Evolutionary conservation across 2,113 vertebrate species (phyloP), one percentile per base, ranked within the genome.

Genomic region (Tetraodon nigroviridis): DNA sequence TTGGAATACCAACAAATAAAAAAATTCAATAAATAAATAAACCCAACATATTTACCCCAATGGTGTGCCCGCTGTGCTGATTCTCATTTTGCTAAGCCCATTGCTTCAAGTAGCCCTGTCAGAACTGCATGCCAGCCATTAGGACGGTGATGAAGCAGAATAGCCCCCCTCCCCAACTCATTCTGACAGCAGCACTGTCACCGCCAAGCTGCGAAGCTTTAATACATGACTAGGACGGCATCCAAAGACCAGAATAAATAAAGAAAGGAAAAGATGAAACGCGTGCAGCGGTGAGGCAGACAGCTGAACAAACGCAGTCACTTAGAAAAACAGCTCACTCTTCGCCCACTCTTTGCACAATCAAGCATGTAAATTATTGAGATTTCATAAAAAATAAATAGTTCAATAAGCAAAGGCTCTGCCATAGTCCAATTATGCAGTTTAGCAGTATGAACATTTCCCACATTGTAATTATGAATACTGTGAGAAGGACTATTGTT

Each of bases 291-390:
- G 73, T 57, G 79, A 75, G 73, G 71, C 69, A 84, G 81, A 85
- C 89, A 87, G 87, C 83, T 84, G 84, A 89, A 82, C 86, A 86
- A 90, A 90, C 69, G 81, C 83, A 84, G 57, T 65, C 84, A 83
- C 79, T 85, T 80, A 77, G 83, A 89, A 85, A 84, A 84, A 81
- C 83, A 78, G 75, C 80, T 64, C 71, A 47, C 69, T 76, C 73
- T 75, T 55, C 51, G 75, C 61, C 64, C 69, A 56, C 71, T 75
- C 75, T 79, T 81, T 80, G 84, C 78, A 86, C 86, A 88, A 84
- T 87, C 82, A 81, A 65, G 80, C 72, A 71, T 79, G 81, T 86
- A 78, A 86, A 88, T 84, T 76, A 88, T 85, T 84, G 80, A 87
- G 77, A 86, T 78, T 81, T 83, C 69, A 84, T 84, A 69, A 88